Evolutionary conservation across 2,888 invertebrate genomes (phyloP).

Genomic region (Drosophila maculinotata): DNA sequence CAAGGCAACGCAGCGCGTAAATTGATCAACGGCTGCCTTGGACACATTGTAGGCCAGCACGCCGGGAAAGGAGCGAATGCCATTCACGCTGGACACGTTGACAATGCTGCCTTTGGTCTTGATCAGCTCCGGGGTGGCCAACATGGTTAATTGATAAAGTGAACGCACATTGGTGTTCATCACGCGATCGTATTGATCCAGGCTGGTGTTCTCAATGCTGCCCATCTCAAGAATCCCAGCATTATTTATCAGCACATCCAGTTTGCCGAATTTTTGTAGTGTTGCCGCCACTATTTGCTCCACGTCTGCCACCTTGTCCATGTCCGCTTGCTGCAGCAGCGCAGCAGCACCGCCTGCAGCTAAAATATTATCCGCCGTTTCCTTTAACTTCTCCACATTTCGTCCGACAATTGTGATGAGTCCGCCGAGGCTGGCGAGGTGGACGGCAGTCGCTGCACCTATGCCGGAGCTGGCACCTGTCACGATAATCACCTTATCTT

Average conservation of each 20-base stretch:
- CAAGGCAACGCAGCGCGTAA: conserved; percentile 96
- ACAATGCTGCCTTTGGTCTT: conserved; percentile 94
- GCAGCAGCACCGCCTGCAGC: conserved; percentile 83
- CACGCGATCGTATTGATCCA: conserved; percentile 94
- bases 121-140: conserved; percentile 94
- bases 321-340: conserved; percentile 88
- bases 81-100: conserved; percentile 97
- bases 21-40: conserved; percentile 97
- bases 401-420: conserved; percentile 89
- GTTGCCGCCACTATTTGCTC: conserved; percentile 90
- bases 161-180: conserved; percentile 96
- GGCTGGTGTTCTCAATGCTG: conserved; percentile 92
- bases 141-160: conserved; percentile 92
- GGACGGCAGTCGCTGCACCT: conserved; percentile 89
- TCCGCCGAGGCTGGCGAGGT: conserved; percentile 89
- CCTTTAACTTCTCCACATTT: conserved; percentile 88
- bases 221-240: conserved; percentile 94
- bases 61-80: conserved; percentile 94
- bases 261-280: conserved; percentile 89
- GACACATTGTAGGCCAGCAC: conserved; percentile 96
- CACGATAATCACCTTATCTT: conserved; percentile 87
- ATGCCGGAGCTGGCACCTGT: conserved; percentile 92
- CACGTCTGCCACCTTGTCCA: conserved; percentile 90
- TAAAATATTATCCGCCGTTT: conserved; percentile 86
- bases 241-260: conserved; percentile 94